Base-by-base conservation (phyloP, 2,888 invertebrate genomes). In the Leistus spinibarbis region DNA sequence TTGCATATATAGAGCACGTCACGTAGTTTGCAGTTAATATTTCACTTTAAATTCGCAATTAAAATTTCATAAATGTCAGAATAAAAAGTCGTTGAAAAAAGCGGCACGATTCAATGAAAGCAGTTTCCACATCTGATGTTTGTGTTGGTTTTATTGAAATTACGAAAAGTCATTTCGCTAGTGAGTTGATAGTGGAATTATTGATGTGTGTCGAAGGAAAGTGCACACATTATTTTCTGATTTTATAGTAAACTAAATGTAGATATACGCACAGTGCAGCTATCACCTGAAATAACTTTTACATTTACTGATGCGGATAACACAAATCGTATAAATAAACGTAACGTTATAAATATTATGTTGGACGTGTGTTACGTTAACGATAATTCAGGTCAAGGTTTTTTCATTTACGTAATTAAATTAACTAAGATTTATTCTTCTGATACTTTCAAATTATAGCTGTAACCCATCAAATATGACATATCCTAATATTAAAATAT, bases 21-120 rank as follows among this genome's bases (percentile, higher is more conserved):
- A 70, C 62, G 70, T 62, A 62, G 10, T 72, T 72, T 72, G 27
- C 72, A 72, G 66, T 66, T 72, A 65, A 72, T 72, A 66, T 24
- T 72, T 72, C 72, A 66, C 4, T 57, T 65, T 60, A 20, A 70
- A 62, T 53, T 62, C 53, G 27, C 69, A 69, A 69, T 70, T 70
- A 70, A 70, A 62, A 70, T 70, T 63, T 70, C 69, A 57, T 57
- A 69, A 69, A 60, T 22, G 69, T n/a, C 69, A 40, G 62, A 16
- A 69, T 69, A 62, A 68, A 68, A 40, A 68, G n/a, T 20, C 16
- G 19, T 68, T 68, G 68, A 68, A 68, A 68, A 56, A 68, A n/a
- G n/a, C 22, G 17, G 13, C 53, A 17, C n/a, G 19, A 56, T 22
- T 68, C 20, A 68, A 68, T 68, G 68, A 54, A 68, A 65, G 27